Conservation (phyloP, 2,888 invertebrate species). For the Phlogophora meticulosa region DNA sequence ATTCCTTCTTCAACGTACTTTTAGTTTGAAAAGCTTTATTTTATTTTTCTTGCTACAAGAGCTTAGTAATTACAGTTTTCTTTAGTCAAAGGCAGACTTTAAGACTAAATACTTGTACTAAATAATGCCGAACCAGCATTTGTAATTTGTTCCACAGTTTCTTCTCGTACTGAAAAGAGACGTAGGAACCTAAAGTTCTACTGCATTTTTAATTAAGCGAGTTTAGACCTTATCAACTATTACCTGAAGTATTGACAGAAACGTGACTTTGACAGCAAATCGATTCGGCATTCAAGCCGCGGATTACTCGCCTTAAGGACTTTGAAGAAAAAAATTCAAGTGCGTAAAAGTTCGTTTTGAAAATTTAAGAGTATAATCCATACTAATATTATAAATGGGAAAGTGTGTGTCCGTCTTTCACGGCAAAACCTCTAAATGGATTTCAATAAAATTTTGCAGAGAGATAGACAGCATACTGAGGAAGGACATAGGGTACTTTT, state of each 20-base stretch:
- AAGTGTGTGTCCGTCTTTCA: too few relatives aligned
- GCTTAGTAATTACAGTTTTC: not conserved
- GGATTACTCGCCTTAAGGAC: not conserved
- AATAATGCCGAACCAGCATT: not conserved
- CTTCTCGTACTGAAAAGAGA: not conserved
- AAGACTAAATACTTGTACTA: not conserved
- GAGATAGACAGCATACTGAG: too few relatives aligned
- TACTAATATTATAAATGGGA: too few relatives aligned
- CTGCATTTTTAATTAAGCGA: not conserved
- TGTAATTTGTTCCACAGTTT: not conserved
- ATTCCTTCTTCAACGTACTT: not conserved
- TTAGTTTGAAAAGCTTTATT: not conserved
- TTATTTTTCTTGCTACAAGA: not conserved
- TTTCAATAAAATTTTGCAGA: too few relatives aligned
- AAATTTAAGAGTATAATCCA: too few relatives aligned
- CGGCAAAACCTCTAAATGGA: too few relatives aligned
- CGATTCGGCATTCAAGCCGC: not conserved
- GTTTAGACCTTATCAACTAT: not conserved
- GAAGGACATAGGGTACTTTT: too few relatives aligned
- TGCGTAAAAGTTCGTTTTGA: too few relatives aligned
- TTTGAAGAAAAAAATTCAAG: too few relatives aligned
- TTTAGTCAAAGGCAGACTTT: not conserved
- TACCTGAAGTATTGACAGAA: constrained; percentile 5
- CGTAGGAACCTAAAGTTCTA: not conserved
- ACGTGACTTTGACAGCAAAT: constrained; percentile 16